Evolutionary conservation across 2,888 invertebrate species (phyloP).

Genomic region (Tanaodytes sp.): DNA sequence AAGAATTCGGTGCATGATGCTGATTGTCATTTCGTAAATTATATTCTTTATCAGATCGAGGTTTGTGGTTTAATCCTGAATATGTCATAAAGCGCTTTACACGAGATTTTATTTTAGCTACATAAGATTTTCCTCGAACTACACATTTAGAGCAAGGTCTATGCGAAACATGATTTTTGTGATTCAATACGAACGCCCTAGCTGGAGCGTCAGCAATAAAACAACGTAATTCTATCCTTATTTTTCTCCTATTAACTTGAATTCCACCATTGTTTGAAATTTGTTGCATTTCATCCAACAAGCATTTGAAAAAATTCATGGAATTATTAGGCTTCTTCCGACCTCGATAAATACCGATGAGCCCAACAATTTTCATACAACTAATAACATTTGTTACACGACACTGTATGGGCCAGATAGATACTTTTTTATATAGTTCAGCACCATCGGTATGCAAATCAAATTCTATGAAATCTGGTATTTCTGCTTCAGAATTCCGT

Average conservation of each 20-base stretch:
- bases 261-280: background rate
- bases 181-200: constrained; percentile 14
- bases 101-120: background rate
- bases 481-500: background rate
- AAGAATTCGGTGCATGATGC: constrained; percentile 7
- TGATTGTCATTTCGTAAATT: background rate
- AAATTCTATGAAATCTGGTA: constrained; percentile 1
- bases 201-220: constrained; percentile 19
- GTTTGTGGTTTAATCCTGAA: background rate
- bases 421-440: constrained; percentile 11
- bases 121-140: background rate
- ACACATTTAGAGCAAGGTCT: constrained; percentile 6
- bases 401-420: constrained; percentile 12
- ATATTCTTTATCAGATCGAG: constrained; percentile 1
- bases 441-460: no score
- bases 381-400: background rate
- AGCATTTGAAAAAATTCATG: constrained; percentile 2
- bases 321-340: constrained; percentile 9
- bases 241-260: background rate
- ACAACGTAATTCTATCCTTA: constrained; percentile 1
- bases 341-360: constrained; percentile 18
- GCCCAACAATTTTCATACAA: background rate
- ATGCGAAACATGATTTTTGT: constrained; percentile 4
- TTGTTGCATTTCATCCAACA: background rate
- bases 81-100: background rate